Evolutionary conservation across 2,113 vertebrate species (phyloP).

Genomic region (Pterocles burchelli): DNA sequence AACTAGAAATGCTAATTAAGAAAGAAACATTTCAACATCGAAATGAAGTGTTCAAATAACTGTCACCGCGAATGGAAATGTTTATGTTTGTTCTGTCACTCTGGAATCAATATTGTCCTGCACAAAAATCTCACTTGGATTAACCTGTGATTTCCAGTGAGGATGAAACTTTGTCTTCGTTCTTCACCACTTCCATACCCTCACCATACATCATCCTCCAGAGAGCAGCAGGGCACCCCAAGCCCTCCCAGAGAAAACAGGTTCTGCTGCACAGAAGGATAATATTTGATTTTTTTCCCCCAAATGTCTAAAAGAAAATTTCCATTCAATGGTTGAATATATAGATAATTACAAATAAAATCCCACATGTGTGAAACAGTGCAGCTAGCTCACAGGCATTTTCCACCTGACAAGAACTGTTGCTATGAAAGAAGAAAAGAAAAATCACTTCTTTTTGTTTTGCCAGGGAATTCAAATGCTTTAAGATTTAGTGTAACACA

Average conservation of each 20-base stretch:
- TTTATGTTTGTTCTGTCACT: neutral
- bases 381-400: neutral
- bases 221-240: neutral
- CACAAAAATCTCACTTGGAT: neutral
- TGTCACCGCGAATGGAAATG: neutral
- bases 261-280: neutral
- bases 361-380: too few species aligned
- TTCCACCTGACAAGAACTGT: neutral
- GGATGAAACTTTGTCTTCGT: neutral
- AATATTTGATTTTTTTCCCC: neutral
- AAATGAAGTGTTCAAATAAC: neutral
- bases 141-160: neutral
- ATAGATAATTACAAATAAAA: neutral
- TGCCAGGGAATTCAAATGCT: conserved; percentile 39
- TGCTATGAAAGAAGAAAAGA: neutral
- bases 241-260: too few species aligned
- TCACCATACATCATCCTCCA: rapidly evolving
- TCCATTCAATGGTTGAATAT: neutral
- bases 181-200: rapidly evolving
- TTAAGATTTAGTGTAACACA: conserved; percentile 49
- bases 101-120: neutral
- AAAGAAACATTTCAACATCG: neutral
- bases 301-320: neutral
- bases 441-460: conserved; percentile 20
- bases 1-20: neutral